These are phyloP conservation scores for Palythoa heliodiscus DNA, from an alignment of 92 coral and sea anemone genomes.

Conservation along the genomic window DNA sequence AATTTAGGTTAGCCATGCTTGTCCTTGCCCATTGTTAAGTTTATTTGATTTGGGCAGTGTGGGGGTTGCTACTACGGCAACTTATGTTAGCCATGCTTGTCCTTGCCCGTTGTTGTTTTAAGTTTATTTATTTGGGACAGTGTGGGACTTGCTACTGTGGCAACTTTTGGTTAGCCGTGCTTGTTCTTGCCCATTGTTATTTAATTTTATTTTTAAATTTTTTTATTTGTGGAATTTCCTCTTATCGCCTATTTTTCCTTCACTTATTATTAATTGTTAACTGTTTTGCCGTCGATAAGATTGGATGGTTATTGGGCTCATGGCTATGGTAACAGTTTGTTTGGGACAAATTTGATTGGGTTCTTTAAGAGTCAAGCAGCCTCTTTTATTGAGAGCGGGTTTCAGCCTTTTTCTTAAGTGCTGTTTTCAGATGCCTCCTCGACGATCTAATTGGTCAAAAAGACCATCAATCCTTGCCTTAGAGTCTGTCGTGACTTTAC, in stretches of 20 bases:
- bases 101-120: neutral
- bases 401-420: conserved; percentile 2
- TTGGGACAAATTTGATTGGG: too few species aligned
- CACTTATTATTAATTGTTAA: neutral
- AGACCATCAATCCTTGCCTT: conserved; percentile 34
- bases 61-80: neutral
- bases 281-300: neutral
- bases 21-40: conserved; percentile 31
- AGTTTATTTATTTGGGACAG: too few species aligned
- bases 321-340: too few species aligned
- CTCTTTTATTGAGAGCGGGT: too few species aligned
- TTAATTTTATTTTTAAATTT: neutral
- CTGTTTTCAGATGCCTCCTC: too few species aligned
- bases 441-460: neutral
- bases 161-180: conserved; percentile 25
- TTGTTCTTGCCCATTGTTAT: conserved; percentile 20
- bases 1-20: conserved; percentile 25
- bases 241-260: neutral
- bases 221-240: too few species aligned
- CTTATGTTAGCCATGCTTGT: neutral
- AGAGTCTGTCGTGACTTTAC: neutral
- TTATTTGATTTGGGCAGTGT: neutral
- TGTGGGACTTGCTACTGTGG: neutral
- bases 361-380: too few species aligned
- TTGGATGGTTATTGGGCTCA: too few species aligned